Percentiles rank a stretch among this genome's conserved stretches.
phyloP scores from a whole-genome alignment of 2,888 invertebrate species.

The Hypolimnas misippus region DNA sequence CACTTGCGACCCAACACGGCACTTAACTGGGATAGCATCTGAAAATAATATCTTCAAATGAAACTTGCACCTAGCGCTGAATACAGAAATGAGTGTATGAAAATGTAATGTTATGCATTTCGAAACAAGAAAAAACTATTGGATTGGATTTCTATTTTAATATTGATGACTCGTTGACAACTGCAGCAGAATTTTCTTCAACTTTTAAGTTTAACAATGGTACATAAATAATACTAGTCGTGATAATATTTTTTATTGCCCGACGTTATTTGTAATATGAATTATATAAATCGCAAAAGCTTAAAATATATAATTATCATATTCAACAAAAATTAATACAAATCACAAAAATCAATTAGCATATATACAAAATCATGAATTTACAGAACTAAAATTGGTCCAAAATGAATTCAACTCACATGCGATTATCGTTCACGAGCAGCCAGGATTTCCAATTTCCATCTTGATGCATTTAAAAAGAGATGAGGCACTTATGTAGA shows the following conservation, averaged over 20 bases:
- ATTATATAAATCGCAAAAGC: too few relatives aligned
- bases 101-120: not conserved
- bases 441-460: constrained; percentile 39
- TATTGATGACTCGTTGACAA: not conserved
- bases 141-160: not conserved
- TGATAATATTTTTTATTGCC: too few relatives aligned
- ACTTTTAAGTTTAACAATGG: too few relatives aligned
- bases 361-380: not conserved
- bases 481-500: constrained; percentile 45
- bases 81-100: not conserved
- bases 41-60: constrained; percentile 10
- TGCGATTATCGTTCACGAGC: constrained; percentile 33
- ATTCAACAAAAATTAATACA: too few relatives aligned
- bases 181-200: too few relatives aligned
- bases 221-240: too few relatives aligned
- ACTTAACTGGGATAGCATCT: constrained; percentile 13
- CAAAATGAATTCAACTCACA: constrained; percentile 18
- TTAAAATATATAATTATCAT: too few relatives aligned
- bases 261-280: too few relatives aligned
- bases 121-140: not conserved
- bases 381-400: not conserved
- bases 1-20: constrained; percentile 21
- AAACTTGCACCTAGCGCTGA: not conserved
- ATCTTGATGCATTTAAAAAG: constrained; percentile 49
- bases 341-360: not conserved